Evolutionary conservation across 2,888 invertebrate species (phyloP), one percentile per base, ranked within the genome.

Genomic region (Beris morrisii): DNA sequence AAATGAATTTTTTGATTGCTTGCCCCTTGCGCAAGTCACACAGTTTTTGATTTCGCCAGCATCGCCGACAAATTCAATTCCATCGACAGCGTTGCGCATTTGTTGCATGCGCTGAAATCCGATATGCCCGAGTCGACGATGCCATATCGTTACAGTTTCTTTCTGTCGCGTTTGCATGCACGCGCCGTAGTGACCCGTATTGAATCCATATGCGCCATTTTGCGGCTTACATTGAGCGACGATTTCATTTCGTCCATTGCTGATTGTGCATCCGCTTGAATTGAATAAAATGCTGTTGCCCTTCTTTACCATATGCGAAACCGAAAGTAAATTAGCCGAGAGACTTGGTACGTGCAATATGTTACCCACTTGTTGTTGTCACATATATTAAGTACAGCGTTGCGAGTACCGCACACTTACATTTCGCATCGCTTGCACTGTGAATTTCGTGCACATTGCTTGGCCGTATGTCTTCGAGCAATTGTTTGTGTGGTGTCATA

Each of bases 1-100:
- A n/a, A n/a, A n/a, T n/a, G 12, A 67, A 67, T 5, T 32, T 38
- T 38, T 69, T 68, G n/a, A 67, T 63, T 55, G 73, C 74, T 6
- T 72, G 70, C 46, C 73, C 58, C 73, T 67, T 11, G 72, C 66
- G 59, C 72, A 44, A 44, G 11, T 44, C 11, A 11, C 45, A 11
- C 45, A 44, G 11, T 11, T 11, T 11, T 11, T 11, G n/a, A 7
- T 44, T 44, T 44, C 45, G n/a, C n/a, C n/a, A 44, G 45, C 45
- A 11, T 11, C 11, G 45, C 11, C 45, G 11, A 11, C 7, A 44
- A 44, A 44, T 11, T 11, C 45, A 11, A 44, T 11, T 44, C 45
- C 45, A 44, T 44, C 45, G 7, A 44, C 45, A 11, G 45, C 45
- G 11, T 44, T 44, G 7, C 45, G 45, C 45, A 44, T 44, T 44